phyloP scores from a whole-genome alignment of 2,113 vertebrate genomes.

The Pelusios castaneus region DNA sequence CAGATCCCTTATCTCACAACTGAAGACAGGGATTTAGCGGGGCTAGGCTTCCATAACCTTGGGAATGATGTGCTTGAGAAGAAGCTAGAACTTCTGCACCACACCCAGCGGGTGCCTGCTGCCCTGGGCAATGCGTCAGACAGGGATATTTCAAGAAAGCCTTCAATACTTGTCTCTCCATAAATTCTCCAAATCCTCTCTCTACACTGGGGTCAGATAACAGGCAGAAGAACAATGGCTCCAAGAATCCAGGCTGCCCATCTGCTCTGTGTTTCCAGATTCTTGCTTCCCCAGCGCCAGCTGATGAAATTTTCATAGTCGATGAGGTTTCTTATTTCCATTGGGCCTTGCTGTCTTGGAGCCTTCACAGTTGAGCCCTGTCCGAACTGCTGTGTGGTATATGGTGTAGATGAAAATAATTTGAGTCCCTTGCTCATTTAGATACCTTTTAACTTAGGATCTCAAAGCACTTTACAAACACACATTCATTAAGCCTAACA shows the following conservation, averaged over 20 bases:
- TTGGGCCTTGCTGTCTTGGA: slow-evolving; percentile 40
- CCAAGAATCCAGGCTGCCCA: slow-evolving; percentile 81
- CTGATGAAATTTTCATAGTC: slow-evolving; percentile 83
- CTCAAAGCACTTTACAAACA: neutral
- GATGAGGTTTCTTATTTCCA: slow-evolving; percentile 74
- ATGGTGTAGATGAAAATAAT: slow-evolving; percentile 16
- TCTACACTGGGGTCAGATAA: slow-evolving; percentile 76
- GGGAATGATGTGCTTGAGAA: slow-evolving; percentile 34
- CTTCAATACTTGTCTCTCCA: slow-evolving; percentile 72
- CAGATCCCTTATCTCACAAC: slow-evolving; percentile 13
- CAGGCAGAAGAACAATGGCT: slow-evolving; percentile 80
- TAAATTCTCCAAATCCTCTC: slow-evolving; percentile 80
- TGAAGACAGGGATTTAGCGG: slow-evolving; percentile 36
- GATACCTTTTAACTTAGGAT: neutral
- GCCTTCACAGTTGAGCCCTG: slow-evolving; percentile 67
- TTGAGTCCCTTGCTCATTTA: slow-evolving; percentile 25
- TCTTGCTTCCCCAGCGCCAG: slow-evolving; percentile 68
- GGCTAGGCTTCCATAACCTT: slow-evolving; percentile 24
- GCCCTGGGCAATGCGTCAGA: slow-evolving; percentile 50
- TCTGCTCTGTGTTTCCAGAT: slow-evolving; percentile 78
- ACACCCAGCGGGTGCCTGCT: slow-evolving; percentile 4
- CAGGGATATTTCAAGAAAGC: slow-evolving; percentile 78
- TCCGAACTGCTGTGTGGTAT: slow-evolving; percentile 56
- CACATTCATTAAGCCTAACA: neutral
- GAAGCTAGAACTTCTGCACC: slow-evolving; percentile 12